Base-by-base conservation (phyloP, 2,797 vertebrate species). In the Premnoplex brunnescens region DNA sequence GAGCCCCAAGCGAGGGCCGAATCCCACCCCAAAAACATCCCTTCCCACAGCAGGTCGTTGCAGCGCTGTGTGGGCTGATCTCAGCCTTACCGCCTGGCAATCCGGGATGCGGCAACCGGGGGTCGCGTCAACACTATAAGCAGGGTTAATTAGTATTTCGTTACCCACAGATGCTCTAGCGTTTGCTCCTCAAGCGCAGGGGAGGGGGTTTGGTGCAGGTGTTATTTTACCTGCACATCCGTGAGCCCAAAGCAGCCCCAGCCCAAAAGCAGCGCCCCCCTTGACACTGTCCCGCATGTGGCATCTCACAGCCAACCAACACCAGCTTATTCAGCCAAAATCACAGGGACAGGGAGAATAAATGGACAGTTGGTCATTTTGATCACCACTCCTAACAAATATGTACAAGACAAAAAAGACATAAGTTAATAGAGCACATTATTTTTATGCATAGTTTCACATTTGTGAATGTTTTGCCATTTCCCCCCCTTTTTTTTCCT, bases 111-210 rank as follows among this genome's bases (percentile, higher is more conserved):
- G 7, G 39, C 58, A 4, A 3, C 26, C 3, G 54, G 32, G 34
- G 20, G 14, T 14, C 1, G 12, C 36, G 39, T 18, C 68, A 2
- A 0, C 4, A 0, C 14, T 5, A 8, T 5, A 1, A 17, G 0
- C 7, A 1, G 66, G 1, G 7, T 7, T 64, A 12, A 52, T 48
- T 12, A 48, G 9, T 7, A 3, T 10, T 32, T 39, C 7, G 0
- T 4, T 6, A 3, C 4, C 21, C 46, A 1, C 19, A 6, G 39
- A 1, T 1, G 37, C 8, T 0, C 15, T 4, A 4, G 49, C 8
- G 0, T 18, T 54, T 12, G 0, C 13, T n/a, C 49, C 51, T 28
- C 15, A 0, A 14, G 51, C 51, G 7, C 10, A 1, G 10, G 58
- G 5, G 4, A 32, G 23, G 62, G 1, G 7, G 49, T 48, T 7